Evolutionary conservation across 2,888 invertebrate species (phyloP), one percentile per base, ranked within the genome.

Genomic region (Isoperla grammatica): DNA sequence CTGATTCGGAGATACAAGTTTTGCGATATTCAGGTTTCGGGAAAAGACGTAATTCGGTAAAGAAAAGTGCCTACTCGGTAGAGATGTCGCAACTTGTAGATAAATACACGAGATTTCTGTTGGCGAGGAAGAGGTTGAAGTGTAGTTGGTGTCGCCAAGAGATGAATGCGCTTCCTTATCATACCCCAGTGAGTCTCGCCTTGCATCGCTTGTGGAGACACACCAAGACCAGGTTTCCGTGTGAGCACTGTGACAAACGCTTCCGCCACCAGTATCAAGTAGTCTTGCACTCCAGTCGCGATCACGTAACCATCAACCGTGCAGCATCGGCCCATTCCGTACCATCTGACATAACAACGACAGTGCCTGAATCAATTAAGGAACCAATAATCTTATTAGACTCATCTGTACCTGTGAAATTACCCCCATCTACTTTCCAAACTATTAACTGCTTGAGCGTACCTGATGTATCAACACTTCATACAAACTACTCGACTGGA

Each of bases 171-270:
- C 72, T 72, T 60, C 74, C 76, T 5, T 79, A 78, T 66, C 76
- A 76, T 64, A 76, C 75, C 2, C 75, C 71, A 64, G 73, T 72
- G 23, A 76, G 77, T 13, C 68, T 79, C 56, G 70, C 76, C 12
- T 68, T 81, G 57, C 81, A 82, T 67, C 71, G 73, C 46, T 69
- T 76, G 19, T 81, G 81, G 80, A 74, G 75, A 60, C 81, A 81
- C 68, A 69, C 70, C 8, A 67, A 68, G 37, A 68, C 69, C 62
- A 72, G 70, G 63, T 78, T 75, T 66, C 70, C 72, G 61, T 79
- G 79, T 67, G 78, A 78, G 66, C 76, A 76, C 65, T 79, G 79
- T 67, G 73, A 72, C 64, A 69, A 71, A 64, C 68, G 69, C 43
- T 79, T 77, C 67, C 71, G 71, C 40, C 77, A 78, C 68, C 71